Evolutionary conservation across 2,113 vertebrate species (phyloP), one percentile per base, ranked within the genome.

Genomic region (Progne subis): DNA sequence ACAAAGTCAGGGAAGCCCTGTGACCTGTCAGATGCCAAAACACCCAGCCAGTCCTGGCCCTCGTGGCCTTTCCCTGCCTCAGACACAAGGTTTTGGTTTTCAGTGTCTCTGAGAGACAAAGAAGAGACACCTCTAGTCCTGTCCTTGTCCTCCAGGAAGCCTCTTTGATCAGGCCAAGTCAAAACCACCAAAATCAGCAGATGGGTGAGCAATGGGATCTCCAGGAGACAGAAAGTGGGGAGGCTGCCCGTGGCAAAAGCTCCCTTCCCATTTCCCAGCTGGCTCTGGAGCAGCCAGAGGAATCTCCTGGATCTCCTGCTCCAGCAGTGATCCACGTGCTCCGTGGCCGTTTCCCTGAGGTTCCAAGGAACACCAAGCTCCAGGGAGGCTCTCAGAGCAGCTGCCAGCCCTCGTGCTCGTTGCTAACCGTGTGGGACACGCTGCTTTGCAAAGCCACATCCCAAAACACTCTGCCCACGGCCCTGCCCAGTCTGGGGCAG

Each of bases 371-470:
- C 24, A 53, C 11, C 5, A 5, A n/a, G 18, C 44, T 13, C 8
- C 1, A 44, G 53, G 44, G 60, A 77, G 20, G 12, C 24, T 61
- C 78, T 44, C 79, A 46, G 70, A 11, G 39, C 7, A 65, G 53
- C 69, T 81, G 53, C 67, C 85, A 72, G 3, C 4, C 65, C 56
- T 46, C 2, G 20, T 91, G 47, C 72, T 82, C n/a, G 2, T 12
- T 23, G 19, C 29, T 79, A 0, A 2, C 8, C 10, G 17, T 1
- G 37, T 61, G 41, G 46, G 60, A 44, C 6, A 16, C 5, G 2
- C 16, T 21, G 31, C 5, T 60, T n/a, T 2, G 1, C 37, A 9
- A 37, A 87, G 31, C 11, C 31, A 18, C 5, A 0, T 17, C 46
- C 90, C 55, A 12, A 15, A 28, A 17, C 8, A 4, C 25, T 18